phyloP scores from a whole-genome alignment of 1,140 invertebrate species.

The Geopemphigus sp. region DNA sequence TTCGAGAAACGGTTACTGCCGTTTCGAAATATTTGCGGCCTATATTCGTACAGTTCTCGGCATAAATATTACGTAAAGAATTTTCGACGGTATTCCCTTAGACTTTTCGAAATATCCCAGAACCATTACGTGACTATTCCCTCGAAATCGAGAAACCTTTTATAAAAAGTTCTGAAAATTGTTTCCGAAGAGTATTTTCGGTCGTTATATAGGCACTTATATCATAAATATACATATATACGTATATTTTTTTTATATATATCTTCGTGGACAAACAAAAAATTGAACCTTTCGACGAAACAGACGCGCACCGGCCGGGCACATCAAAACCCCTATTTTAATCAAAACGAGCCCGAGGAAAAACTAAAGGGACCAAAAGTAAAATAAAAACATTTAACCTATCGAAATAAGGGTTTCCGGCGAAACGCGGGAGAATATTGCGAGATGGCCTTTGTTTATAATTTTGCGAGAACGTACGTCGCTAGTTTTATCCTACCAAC shows the following conservation, averaged over 20 bases:
- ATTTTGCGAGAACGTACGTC: not conserved
- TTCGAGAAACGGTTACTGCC: too few relatives aligned
- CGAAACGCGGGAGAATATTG: not conserved
- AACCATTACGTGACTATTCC: not conserved
- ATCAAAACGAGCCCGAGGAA: conserved; percentile 11
- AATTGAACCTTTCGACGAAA: not conserved
- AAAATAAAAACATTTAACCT: not conserved
- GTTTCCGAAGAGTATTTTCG: not conserved
- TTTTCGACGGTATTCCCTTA: too few relatives aligned
- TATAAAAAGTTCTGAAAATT: not conserved
- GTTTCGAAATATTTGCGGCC: too few relatives aligned
- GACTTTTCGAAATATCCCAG: too few relatives aligned
- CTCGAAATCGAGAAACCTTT: not conserved
- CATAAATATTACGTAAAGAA: too few relatives aligned
- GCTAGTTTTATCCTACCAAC: not conserved
- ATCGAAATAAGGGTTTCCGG: not conserved
- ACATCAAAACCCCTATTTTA: not conserved
- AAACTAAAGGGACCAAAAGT: not conserved
- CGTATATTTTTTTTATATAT: too few relatives aligned
- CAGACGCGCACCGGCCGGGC: not conserved
- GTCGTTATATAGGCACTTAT: not conserved
- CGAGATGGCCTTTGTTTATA: not conserved
- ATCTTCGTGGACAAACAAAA: not conserved
- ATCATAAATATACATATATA: too few relatives aligned
- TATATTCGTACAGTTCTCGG: too few relatives aligned